Conservation (phyloP, 2,113 vertebrate species). For the Noturus placidus region DNA sequence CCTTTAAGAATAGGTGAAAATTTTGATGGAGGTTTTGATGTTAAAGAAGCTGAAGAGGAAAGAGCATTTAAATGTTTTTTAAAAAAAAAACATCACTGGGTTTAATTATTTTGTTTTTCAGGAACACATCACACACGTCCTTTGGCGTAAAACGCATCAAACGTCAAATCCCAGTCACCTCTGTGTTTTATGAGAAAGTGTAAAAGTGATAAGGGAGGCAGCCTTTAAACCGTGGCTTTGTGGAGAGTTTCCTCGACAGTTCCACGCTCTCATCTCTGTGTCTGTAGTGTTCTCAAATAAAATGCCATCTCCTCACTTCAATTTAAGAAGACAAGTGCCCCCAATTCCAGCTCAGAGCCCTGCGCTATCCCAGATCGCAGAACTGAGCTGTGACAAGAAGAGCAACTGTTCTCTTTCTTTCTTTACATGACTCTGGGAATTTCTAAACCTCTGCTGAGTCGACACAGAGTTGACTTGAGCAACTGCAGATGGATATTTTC, state of each 20-base stretch:
- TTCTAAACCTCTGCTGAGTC: neutral
- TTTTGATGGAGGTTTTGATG: no score
- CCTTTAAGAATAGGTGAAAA: neutral
- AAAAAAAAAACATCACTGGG: neutral
- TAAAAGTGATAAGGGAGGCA: constrained; percentile 13
- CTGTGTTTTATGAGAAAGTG: constrained; percentile 9
- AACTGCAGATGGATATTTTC: neutral
- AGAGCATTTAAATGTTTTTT: neutral
- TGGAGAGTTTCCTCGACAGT: constrained; percentile 52
- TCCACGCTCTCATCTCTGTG: constrained; percentile 43
- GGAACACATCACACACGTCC: neutral
- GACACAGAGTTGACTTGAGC: neutral
- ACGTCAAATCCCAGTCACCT: constrained; percentile 7
- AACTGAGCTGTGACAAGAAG: constrained; percentile 21
- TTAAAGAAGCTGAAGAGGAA: neutral
- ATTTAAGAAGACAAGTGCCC: constrained; percentile 64
- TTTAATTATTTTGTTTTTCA: neutral
- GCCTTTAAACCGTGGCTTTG: constrained; percentile 5
- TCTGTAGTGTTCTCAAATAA: constrained; percentile 60
- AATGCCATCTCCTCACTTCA: constrained; percentile 66
- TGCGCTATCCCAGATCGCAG: constrained; percentile 33
- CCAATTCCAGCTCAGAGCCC: constrained; percentile 62
- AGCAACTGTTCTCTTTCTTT: constrained; percentile 16
- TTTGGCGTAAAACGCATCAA: neutral
- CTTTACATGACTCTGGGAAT: neutral